Evolutionary conservation across 2,113 vertebrate species (phyloP).

Genomic region (Polypterus bichir): DNA sequence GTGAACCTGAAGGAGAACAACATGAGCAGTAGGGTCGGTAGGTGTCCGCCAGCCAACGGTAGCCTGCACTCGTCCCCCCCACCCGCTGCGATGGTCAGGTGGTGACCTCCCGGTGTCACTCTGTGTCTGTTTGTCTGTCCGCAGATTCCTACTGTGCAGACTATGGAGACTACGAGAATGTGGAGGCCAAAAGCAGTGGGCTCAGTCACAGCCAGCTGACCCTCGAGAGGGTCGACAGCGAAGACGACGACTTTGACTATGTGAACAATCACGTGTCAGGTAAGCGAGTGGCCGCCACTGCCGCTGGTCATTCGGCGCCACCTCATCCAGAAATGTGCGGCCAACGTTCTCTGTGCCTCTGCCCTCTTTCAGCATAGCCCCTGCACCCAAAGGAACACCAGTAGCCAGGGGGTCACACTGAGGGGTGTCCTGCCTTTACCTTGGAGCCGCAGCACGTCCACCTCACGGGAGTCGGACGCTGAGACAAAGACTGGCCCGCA

Average conservation of each 20-base stretch:
- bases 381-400: no score
- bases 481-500: no score
- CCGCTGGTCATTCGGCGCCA: no score
- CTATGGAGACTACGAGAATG: conserved; percentile 10
- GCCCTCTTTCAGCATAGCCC: no score
- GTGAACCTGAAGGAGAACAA: background rate
- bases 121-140: background rate
- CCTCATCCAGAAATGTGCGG: no score
- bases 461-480: no score
- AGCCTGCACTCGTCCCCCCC: background rate
- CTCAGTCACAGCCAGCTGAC: background rate
- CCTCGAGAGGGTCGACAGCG: conserved; percentile 1
- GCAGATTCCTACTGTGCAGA: background rate
- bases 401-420: no score
- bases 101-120: background rate
- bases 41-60: background rate
- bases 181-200: background rate
- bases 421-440: no score
- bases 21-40: no score
- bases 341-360: no score
- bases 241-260: conserved; percentile 11
- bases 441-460: no score
- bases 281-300: no score
- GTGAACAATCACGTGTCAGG: conserved; percentile 12
- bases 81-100: background rate